These are phyloP conservation scores for Magallana gigas DNA, from an alignment of 1,140 invertebrate species.

Conservation along the genomic window DNA sequence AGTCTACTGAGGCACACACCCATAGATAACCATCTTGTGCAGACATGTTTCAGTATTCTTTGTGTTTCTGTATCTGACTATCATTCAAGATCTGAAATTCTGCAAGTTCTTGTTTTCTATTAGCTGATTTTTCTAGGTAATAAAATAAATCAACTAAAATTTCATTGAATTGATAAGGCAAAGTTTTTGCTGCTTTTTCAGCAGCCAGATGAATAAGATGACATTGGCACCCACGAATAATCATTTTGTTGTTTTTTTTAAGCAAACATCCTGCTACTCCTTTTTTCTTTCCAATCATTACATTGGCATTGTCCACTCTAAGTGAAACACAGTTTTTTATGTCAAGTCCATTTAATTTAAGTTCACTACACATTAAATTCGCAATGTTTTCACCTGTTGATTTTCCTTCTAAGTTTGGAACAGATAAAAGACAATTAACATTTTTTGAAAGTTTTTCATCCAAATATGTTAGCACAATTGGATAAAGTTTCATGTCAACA, in stretches of 20 bases:
- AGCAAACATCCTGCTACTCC: too few relatives aligned
- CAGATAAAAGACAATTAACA: too few relatives aligned
- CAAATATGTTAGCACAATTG: too few relatives aligned
- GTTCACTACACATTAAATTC: too few relatives aligned
- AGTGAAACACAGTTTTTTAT: too few relatives aligned
- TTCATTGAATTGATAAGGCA: slow-evolving; percentile 45
- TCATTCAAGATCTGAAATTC: slow-evolving; percentile 52
- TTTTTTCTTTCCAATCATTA: too few relatives aligned
- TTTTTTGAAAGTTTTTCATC: too few relatives aligned
- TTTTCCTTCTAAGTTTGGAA: too few relatives aligned
- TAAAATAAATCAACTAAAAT: slow-evolving; percentile 59
- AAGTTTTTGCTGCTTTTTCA: background rate
- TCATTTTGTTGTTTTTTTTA: background rate
- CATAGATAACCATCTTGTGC: slow-evolving; percentile 61
- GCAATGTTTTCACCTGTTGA: too few relatives aligned
- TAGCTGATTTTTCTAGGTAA: slow-evolving; percentile 58
- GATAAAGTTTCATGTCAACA: too few relatives aligned
- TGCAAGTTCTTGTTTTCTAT: slow-evolving; percentile 42
- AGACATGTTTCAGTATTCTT: slow-evolving; percentile 59
- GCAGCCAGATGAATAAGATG: background rate
- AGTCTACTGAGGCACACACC: slow-evolving; percentile 52
- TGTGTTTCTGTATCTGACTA: slow-evolving; percentile 40
- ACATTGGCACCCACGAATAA: slow-evolving; percentile 2
- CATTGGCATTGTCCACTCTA: background rate
- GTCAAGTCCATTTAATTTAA: too few relatives aligned